Percentiles rank a stretch among this genome's conserved stretches.
These are phyloP conservation scores for Melanotaenia parkinsoni DNA, from an alignment of 2,797 vertebrate genomes.

Conservation along the genomic window DNA sequence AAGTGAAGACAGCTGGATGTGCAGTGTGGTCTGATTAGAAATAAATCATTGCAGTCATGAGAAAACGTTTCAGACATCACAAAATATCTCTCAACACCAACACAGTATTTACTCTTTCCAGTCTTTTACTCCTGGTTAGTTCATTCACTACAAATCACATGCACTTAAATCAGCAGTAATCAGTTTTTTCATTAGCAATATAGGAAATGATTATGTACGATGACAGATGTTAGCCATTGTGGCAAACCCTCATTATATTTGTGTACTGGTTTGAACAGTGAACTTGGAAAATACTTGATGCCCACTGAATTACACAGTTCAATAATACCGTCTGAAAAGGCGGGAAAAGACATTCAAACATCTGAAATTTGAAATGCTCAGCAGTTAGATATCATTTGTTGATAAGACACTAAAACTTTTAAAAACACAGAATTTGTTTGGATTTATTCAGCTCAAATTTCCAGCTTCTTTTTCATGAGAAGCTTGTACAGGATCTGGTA, in stretches of 20 bases:
- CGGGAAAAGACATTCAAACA: not conserved
- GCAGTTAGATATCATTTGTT: not conserved
- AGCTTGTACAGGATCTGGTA: constrained; percentile 98
- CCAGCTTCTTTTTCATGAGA: constrained; percentile 91
- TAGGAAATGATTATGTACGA: not conserved
- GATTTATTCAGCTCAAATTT: constrained; percentile 66
- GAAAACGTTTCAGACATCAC: not conserved
- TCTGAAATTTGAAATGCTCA: not conserved
- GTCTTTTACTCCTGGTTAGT: not conserved
- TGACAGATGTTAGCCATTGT: not conserved
- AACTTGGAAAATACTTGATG: not conserved
- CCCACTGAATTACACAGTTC: not conserved
- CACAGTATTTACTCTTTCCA: not conserved
- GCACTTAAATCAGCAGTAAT: not conserved
- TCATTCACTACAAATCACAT: constrained; percentile 1
- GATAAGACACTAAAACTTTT: constrained; percentile 1
- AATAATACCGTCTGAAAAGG: not conserved
- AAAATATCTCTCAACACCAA: not conserved
- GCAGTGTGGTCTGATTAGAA: constrained; percentile 14
- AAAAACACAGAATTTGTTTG: not conserved
- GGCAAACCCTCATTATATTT: not conserved
- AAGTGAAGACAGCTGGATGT: not conserved
- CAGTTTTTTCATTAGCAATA: not conserved
- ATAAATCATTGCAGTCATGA: not conserved
- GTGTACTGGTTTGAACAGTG: not conserved